Evolutionary conservation across 2,888 invertebrate genomes (phyloP).

Genomic region (Odontomyia ornata): DNA sequence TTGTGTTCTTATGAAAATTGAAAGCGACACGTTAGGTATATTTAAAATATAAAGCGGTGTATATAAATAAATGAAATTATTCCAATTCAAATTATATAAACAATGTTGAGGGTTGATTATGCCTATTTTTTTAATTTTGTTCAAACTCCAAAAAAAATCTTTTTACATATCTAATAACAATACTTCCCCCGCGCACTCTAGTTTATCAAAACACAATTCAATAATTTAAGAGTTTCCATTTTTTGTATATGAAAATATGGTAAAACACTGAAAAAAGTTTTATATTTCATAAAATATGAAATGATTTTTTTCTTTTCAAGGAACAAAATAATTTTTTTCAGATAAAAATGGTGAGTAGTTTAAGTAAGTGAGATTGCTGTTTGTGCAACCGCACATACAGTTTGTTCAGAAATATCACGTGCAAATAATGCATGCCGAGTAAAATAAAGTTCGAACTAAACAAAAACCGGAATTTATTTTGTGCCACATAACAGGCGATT

Average conservation of each 20-base stretch:
- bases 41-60: conserved; percentile 26
- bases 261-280: conserved; percentile 35
- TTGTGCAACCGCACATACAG: background rate
- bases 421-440: no score
- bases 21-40: conserved; percentile 26
- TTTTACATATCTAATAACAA: conserved; percentile 29
- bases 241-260: conserved; percentile 36
- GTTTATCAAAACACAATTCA: conserved; percentile 30
- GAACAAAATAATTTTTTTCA: no score
- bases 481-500: no score
- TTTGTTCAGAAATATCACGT: background rate
- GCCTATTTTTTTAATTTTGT: conserved; percentile 31
- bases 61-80: conserved; percentile 20
- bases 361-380: no score
- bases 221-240: conserved; percentile 37
- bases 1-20: conserved; percentile 24
- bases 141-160: conserved; percentile 18
- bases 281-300: conserved; percentile 38
- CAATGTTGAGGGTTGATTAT: conserved; percentile 26
- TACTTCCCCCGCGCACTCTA: conserved; percentile 29
- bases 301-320: background rate
- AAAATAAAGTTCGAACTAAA: no score
- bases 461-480: background rate
- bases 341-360: no score
- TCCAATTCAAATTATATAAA: conserved; percentile 39